Conservation (phyloP, 2,113 vertebrate species). For the Apodemus speciosus region DNA sequence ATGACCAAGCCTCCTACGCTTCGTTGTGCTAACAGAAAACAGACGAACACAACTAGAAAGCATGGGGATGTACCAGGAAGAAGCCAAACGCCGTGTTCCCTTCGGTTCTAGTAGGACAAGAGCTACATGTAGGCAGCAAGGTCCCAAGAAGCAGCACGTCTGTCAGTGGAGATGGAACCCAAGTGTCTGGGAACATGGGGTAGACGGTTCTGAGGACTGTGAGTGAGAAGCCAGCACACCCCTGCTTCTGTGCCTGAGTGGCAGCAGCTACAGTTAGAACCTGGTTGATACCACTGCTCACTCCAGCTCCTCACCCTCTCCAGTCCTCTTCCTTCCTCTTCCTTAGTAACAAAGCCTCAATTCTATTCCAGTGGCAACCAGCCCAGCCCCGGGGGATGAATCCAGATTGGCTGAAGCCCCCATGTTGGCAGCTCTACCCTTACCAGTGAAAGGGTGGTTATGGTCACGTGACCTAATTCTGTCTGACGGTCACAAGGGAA, state of each 20-base stretch:
- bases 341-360: conserved; percentile 4
- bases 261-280: neutral
- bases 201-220: neutral
- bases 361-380: neutral
- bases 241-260: neutral
- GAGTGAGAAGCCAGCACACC: neutral
- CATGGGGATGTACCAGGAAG: neutral
- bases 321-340: neutral
- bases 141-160: neutral
- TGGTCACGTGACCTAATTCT: neutral
- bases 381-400: neutral
- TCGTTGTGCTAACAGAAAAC: neutral
- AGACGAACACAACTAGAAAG: neutral
- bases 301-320: neutral
- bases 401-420: neutral
- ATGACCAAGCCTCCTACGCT: neutral
- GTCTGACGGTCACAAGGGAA: neutral
- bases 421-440: neutral
- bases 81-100: neutral
- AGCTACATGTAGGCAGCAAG: neutral
- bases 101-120: neutral
- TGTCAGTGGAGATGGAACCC: neutral
- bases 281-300: neutral
- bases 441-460: neutral
- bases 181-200: too few relatives aligned